A percentile compares a stretch with the other conserved stretches of the same genome.
Evolutionary conservation across 2,888 invertebrate genomes (phyloP).

Genomic region (Drosophila multiciliata): DNA sequence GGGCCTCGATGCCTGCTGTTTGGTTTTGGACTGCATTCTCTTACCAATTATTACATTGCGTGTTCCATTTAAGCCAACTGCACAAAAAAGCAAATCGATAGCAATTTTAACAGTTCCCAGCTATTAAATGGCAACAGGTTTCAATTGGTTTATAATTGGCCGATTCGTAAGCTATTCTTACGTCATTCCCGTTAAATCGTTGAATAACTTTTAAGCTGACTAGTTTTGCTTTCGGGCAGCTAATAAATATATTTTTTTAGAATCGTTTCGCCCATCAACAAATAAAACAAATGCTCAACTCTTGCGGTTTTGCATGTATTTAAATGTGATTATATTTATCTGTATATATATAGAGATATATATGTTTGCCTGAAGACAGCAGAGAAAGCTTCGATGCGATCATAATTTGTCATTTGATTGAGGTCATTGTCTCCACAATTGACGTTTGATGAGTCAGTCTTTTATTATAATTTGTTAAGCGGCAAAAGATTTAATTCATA

Average conservation of each 20-base stretch:
- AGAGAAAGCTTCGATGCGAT: slow-evolving; percentile 44
- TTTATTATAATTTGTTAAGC: neutral
- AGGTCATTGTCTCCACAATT: slow-evolving; percentile 49
- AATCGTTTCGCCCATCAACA: slow-evolving; percentile 17
- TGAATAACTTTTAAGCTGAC: slow-evolving; percentile 14
- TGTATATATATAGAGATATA: neutral
- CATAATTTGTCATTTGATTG: slow-evolving; percentile 51
- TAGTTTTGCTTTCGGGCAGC: slow-evolving; percentile 10
- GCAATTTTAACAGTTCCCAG: slow-evolving; percentile 32
- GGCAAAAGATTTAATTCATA: neutral
- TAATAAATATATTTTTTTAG: neutral
- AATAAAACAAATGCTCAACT: slow-evolving; percentile 18
- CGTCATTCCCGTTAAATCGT: slow-evolving; percentile 34
- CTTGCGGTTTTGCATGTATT: slow-evolving; percentile 35
- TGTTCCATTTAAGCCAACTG: slow-evolving; percentile 19
- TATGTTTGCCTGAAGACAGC: slow-evolving; percentile 8
- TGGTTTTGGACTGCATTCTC: slow-evolving; percentile 9
- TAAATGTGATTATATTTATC: slow-evolving; percentile 31
- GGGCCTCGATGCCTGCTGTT: slow-evolving; percentile 42
- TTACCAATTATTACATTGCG: slow-evolving; percentile 25
- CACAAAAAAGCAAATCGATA: slow-evolving; percentile 38
- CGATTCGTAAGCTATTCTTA: slow-evolving; percentile 24
- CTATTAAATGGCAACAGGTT: slow-evolving; percentile 35
- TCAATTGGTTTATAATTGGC: slow-evolving; percentile 55
- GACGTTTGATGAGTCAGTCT: slow-evolving; percentile 27